phyloP scores from a whole-genome alignment of 2,113 vertebrate genomes.

The Triplophysa dalaica region DNA sequence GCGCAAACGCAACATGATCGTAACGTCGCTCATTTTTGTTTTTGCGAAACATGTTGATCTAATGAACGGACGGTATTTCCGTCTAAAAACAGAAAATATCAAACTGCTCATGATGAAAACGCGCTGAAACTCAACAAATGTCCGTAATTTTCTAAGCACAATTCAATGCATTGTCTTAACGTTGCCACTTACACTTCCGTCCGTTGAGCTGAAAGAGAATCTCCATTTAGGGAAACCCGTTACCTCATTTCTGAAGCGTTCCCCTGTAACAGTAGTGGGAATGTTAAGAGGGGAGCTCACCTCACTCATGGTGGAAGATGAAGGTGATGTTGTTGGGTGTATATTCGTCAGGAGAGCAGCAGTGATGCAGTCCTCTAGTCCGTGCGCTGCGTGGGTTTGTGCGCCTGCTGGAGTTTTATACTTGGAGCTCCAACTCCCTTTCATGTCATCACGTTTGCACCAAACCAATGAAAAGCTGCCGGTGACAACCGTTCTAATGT shows the following conservation, averaged over 20 bases:
- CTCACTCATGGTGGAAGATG: conserved; percentile 71
- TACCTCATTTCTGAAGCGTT: not conserved
- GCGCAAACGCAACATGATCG: not conserved
- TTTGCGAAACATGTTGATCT: not conserved
- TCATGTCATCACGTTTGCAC: conserved; percentile 55
- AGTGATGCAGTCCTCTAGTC: conserved; percentile 40
- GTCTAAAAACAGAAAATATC: not conserved
- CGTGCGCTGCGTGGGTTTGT: conserved; percentile 33
- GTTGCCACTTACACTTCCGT: not conserved
- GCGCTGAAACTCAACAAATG: not conserved
- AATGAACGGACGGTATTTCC: not conserved
- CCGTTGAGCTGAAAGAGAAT: not conserved
- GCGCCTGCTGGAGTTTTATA: conserved; percentile 51
- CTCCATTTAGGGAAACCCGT: conserved; percentile 8
- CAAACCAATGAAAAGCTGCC: conserved; percentile 57
- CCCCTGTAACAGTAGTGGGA: not conserved
- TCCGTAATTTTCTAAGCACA: not conserved
- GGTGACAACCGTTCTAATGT: conserved; percentile 34
- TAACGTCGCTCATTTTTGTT: not conserved
- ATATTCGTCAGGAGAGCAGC: conserved; percentile 37
- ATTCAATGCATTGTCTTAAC: not conserved
- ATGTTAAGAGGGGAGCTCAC: conserved; percentile 59
- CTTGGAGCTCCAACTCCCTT: conserved; percentile 52
- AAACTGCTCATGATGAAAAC: not conserved
- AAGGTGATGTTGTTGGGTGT: conserved; percentile 21